phyloP scores from a whole-genome alignment of 2,113 vertebrate genomes.

The Sceloporus tristichus region DNA sequence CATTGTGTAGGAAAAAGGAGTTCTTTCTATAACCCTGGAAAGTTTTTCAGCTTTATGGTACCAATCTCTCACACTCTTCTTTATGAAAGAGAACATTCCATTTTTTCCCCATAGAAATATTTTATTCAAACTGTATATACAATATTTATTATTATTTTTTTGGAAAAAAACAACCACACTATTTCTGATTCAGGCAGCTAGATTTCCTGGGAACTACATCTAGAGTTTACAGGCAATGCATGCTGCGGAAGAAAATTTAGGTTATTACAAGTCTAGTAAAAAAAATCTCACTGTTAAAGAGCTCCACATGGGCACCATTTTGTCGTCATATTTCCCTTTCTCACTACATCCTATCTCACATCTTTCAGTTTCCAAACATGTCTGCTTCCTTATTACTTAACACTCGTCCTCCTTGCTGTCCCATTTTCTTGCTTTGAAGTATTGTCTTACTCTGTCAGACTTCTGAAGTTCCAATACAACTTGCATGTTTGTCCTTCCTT shows the following conservation, averaged over 20 bases:
- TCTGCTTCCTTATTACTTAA: neutral
- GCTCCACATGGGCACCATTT: neutral
- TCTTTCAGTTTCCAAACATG: neutral
- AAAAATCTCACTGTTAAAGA: neutral
- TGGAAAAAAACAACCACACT: neutral
- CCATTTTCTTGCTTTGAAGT: neutral
- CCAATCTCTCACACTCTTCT: neutral
- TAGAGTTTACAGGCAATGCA: neutral
- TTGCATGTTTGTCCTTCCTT: neutral
- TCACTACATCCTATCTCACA: neutral
- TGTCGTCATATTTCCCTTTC: neutral
- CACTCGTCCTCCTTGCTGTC: neutral
- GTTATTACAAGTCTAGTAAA: neutral
- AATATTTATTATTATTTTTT: neutral
- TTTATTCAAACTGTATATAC: conserved; percentile 35
- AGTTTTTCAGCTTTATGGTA: neutral
- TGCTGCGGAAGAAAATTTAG: neutral
- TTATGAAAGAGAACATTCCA: neutral
- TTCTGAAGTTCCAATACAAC: neutral
- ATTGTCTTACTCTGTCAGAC: neutral
- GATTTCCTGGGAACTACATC: neutral
- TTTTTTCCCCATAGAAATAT: conserved; percentile 1
- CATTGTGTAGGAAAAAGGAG: neutral
- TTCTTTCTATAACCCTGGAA: neutral
- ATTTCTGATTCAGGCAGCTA: neutral